Evolutionary conservation across 2,797 vertebrate species (phyloP), one percentile per base, ranked within the genome.

Genomic region (Cossypha dichroa): DNA sequence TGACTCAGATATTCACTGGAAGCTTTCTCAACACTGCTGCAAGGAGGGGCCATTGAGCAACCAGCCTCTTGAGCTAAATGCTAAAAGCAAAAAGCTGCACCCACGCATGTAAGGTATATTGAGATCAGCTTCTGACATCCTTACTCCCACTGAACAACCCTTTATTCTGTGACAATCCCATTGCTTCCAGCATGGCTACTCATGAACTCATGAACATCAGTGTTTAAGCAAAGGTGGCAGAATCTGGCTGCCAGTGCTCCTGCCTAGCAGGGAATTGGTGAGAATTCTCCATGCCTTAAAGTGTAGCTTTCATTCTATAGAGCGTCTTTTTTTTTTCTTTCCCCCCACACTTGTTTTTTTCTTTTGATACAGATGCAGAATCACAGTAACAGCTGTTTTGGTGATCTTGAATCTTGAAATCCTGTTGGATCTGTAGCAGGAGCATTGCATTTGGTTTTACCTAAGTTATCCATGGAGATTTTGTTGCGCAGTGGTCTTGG

Each of bases 1-100:
- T 97, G 95, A 97, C 72, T 97, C 95, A 96, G 92, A 94, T 89
- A 77, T 58, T 95, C 84, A 94, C 94, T 97, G 58, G 86, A 91
- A 90, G 81, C 81, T 97, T 96, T 96, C 87, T 96, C 87, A 91
- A 92, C 48, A 10, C 36, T 75, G 33, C 46, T 91, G 62, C 0
- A 1, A 66, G 91, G 82, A 94, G 89, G 75, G 79, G 55, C 85
- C 82, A 33, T 93, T 94, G 85, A 84, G 91, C 90, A 96, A 95
- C 55, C 55, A 22, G 55, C 20, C 79, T 92, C 80, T 93, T 76
- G 33, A 93, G 75, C 77, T 95, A 78, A 68, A 85, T 86, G 55
- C 46, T 84, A 67, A 76, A 87, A 79, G 88, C 82, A 87, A 86
- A 81, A 85, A 69, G 48, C 80, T 74, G 80, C 91, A 78, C 89